phyloP scores from a whole-genome alignment of 2,797 vertebrate genomes.

The Pteropus rufus region DNA sequence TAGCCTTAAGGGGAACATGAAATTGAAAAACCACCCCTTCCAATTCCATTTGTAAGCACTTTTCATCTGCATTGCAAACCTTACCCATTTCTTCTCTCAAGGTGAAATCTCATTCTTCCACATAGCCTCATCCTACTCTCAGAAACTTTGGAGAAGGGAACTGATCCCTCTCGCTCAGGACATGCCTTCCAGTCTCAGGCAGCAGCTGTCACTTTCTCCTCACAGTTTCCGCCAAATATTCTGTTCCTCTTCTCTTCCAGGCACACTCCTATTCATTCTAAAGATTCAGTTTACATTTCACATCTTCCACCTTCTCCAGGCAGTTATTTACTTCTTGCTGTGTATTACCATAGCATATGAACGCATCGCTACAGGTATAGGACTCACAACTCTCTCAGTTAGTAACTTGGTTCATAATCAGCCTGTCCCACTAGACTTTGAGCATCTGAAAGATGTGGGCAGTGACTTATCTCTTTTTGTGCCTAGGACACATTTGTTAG shows the following conservation, averaged over 20 bases:
- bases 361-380: neutral
- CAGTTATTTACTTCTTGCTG: neutral
- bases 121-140: neutral
- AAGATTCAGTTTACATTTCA: neutral
- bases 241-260: neutral
- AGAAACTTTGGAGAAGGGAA: neutral
- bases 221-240: neutral
- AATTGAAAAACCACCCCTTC: neutral
- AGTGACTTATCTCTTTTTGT: neutral
- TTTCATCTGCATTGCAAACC: neutral
- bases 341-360: neutral
- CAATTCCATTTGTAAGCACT: neutral
- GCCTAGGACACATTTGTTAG: neutral
- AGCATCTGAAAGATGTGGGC: neutral
- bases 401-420: neutral
- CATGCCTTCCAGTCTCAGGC: neutral
- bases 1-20: neutral
- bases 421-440: neutral
- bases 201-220: too few relatives aligned
- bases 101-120: neutral
- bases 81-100: neutral
- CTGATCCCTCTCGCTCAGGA: neutral
- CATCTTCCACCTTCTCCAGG: neutral
- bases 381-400: neutral
- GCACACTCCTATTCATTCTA: neutral